phyloP scores from a whole-genome alignment of 2,888 invertebrate species.

The Scaptodrosophila latifasciaeformis region DNA sequence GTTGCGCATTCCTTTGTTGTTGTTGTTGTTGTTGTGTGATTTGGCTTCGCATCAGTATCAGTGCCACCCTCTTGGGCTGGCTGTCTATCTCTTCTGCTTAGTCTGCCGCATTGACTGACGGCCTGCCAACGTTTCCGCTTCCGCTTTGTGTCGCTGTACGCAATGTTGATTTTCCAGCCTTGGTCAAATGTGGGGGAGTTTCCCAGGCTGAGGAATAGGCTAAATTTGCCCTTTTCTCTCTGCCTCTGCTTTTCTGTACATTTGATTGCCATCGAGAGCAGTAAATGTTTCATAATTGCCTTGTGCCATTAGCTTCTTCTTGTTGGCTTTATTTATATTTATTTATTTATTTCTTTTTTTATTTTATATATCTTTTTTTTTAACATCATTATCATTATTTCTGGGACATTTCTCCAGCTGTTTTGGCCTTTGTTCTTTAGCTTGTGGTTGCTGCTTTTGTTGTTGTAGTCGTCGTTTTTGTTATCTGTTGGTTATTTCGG shows the following conservation, averaged over 20 bases:
- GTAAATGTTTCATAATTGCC: constrained; percentile 55
- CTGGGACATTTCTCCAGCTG: constrained; percentile 55
- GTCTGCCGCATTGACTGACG: constrained; percentile 22
- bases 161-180: constrained; percentile 59
- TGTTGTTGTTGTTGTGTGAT: constrained; percentile 34
- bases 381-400: constrained; percentile 25
- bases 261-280: no score
- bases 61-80: not conserved
- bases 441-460: constrained; percentile 27
- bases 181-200: no score
- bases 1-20: constrained; percentile 36
- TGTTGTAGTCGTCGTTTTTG: constrained; percentile 13
- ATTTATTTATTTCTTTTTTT: no score
- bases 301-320: constrained; percentile 60
- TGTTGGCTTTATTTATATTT: no score
- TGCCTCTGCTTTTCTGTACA: constrained; percentile 6
- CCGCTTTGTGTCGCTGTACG: constrained; percentile 50
- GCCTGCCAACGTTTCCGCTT: constrained; percentile 66
- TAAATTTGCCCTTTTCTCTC: no score
- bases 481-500: constrained; percentile 52
- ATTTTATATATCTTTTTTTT: constrained; percentile 15
- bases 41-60: not conserved
- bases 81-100: constrained; percentile 1
- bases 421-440: no score
- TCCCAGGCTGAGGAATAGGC: no score